Evolutionary conservation across 2,888 invertebrate species (phyloP).

Genomic region (Brachylomia viminalis): DNA sequence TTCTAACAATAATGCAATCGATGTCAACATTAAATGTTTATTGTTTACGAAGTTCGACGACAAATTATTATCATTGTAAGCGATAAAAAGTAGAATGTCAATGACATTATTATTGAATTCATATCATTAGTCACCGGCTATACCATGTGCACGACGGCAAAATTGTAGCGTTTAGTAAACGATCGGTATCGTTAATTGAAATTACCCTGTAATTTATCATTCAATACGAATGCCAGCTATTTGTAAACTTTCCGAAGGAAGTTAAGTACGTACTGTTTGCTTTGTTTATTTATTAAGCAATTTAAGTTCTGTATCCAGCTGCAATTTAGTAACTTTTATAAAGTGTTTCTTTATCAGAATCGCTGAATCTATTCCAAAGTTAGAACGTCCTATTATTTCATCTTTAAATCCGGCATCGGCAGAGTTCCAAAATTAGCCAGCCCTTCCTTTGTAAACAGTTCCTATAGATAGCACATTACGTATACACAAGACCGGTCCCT

Average conservation of each 20-base stretch:
- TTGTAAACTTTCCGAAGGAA: constrained; percentile 43
- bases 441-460: constrained; percentile 33
- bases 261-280: constrained; percentile 17
- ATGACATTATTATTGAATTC: constrained; percentile 43
- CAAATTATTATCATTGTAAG: constrained; percentile 29
- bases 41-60: constrained; percentile 38
- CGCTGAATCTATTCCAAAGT: constrained; percentile 13
- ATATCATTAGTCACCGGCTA: constrained; percentile 44
- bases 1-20: constrained; percentile 9
- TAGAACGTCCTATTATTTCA: constrained; percentile 18
- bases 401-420: constrained; percentile 46
- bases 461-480: constrained; percentile 23
- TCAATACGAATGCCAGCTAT: constrained; percentile 38
- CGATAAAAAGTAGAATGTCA: constrained; percentile 45
- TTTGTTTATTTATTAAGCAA: constrained; percentile 42
- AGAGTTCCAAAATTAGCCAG: constrained; percentile 48
- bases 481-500: constrained; percentile 25
- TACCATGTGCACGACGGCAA: constrained; percentile 38
- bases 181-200: constrained; percentile 39
- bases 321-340: not conserved
- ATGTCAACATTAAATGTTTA: constrained; percentile 25
- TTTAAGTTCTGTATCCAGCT: constrained; percentile 21
- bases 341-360: constrained; percentile 16
- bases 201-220: constrained; percentile 48
- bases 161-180: constrained; percentile 45